phyloP scores from a whole-genome alignment of 2,113 vertebrate species.

The Maccullochella peelii region DNA sequence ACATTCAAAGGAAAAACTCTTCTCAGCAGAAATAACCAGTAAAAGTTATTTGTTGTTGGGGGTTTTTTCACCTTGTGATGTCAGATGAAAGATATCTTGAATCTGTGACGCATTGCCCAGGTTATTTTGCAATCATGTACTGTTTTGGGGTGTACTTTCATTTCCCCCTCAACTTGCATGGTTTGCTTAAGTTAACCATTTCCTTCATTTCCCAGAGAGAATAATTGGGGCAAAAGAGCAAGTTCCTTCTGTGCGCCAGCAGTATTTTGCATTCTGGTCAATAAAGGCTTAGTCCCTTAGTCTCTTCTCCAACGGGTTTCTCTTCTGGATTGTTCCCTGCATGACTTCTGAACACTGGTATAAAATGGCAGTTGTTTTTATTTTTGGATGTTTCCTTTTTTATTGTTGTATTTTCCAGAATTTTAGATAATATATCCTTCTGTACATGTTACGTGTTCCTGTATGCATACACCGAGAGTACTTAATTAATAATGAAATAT shows the following conservation, averaged over 20 bases:
- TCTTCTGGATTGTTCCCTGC: too few relatives aligned
- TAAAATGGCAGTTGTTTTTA: too few relatives aligned
- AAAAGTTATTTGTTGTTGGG: background rate
- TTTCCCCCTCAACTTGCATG: background rate
- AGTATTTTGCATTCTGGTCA: too few relatives aligned
- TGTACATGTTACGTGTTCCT: too few relatives aligned
- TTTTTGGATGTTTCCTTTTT: too few relatives aligned
- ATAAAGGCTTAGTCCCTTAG: background rate
- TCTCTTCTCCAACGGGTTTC: background rate
- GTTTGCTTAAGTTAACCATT: background rate
- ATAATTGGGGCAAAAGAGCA: too few relatives aligned
- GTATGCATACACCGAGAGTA: too few relatives aligned
- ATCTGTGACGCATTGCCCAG: background rate
- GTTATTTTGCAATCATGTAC: constrained; percentile 18
- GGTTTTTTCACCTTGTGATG: background rate
- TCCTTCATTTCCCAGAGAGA: background rate
- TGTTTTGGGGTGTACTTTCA: background rate
- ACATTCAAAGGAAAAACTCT: too few relatives aligned
- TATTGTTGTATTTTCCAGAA: too few relatives aligned
- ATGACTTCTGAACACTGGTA: too few relatives aligned
- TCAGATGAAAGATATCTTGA: background rate
- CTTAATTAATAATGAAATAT: too few relatives aligned
- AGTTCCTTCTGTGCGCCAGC: background rate
- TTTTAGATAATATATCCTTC: too few relatives aligned
- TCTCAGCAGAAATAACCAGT: background rate